Percentiles rank a stretch among this genome's conserved stretches.
phyloP scores from a whole-genome alignment of 2,888 invertebrate genomes.

The Andrena bicolor region DNA sequence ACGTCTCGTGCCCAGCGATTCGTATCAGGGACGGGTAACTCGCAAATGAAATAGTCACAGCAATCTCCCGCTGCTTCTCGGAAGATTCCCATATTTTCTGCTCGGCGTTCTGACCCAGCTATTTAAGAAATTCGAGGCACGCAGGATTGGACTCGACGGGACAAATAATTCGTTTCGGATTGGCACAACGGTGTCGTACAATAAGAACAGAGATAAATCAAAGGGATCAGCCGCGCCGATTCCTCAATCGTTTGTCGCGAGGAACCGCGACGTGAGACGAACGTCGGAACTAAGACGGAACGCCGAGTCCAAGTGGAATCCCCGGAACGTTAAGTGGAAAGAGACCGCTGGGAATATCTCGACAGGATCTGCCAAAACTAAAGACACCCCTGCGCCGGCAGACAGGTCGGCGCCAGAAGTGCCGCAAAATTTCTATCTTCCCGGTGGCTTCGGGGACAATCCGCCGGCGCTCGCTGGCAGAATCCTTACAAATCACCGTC shows the following conservation, averaged over 20 bases:
- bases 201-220: neutral
- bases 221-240: neutral
- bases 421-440: conserved; percentile 17
- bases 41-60: too few species aligned
- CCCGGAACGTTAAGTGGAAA: neutral
- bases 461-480: too few species aligned
- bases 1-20: neutral
- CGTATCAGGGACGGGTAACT: neutral
- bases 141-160: neutral
- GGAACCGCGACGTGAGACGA: neutral
- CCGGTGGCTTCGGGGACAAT: neutral
- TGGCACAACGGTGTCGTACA: neutral
- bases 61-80: too few species aligned
- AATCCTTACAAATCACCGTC: neutral
- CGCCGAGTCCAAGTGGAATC: neutral
- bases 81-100: too few species aligned
- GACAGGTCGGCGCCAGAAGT: conserved; percentile 47
- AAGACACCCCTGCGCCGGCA: conserved; percentile 11
- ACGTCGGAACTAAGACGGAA: neutral
- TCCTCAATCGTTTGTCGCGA: neutral
- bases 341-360: neutral
- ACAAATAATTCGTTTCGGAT: neutral
- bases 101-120: too few species aligned
- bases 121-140: too few species aligned
- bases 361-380: conserved; percentile 4